A percentile compares a stretch with the other conserved stretches of the same genome.
These are phyloP conservation scores for Nematostella vectensis DNA, from an alignment of 92 coral and sea anemone species.

Conservation along the genomic window DNA sequence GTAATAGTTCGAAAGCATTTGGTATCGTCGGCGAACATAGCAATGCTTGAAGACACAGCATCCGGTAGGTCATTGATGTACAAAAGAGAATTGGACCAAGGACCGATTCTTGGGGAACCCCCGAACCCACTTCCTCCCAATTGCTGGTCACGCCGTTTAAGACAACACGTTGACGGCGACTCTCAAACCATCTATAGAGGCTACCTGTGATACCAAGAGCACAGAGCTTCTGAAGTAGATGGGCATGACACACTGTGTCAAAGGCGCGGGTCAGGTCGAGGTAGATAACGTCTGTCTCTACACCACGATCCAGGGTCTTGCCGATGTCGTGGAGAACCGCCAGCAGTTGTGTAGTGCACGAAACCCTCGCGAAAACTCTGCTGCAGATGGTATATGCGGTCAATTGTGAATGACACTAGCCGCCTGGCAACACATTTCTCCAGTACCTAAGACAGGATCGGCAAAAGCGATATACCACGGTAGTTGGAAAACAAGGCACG, in stretches of 20 bases:
- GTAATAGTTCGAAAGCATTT: slow-evolving; percentile 20
- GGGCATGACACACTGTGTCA: slow-evolving; percentile 21
- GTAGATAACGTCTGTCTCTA: slow-evolving; percentile 29
- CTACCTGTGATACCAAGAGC: slow-evolving; percentile 22
- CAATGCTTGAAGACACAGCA: slow-evolving; percentile 8
- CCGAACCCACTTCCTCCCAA: slow-evolving; percentile 26
- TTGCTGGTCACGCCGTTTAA: slow-evolving; percentile 15
- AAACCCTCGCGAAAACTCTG: slow-evolving; percentile 20
- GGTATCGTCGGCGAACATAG: slow-evolving; percentile 33
- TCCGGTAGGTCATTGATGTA: slow-evolving; percentile 32
- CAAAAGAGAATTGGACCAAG: slow-evolving; percentile 31
- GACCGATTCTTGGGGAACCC: slow-evolving; percentile 33
- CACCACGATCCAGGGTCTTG: slow-evolving; percentile 21
- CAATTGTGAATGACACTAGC: neutral
- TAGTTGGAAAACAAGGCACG: slow-evolving; percentile 14
- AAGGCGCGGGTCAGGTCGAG: slow-evolving; percentile 49
- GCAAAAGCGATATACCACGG: slow-evolving; percentile 30
- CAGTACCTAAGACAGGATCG: slow-evolving; percentile 19
- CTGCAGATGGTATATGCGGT: slow-evolving; percentile 14
- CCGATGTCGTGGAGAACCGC: slow-evolving; percentile 29
- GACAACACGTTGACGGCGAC: slow-evolving; percentile 15
- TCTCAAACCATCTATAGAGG: slow-evolving; percentile 12
- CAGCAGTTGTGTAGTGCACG: slow-evolving; percentile 41
- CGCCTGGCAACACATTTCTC: slow-evolving; percentile 17
- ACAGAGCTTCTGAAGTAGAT: slow-evolving; percentile 19